Conservation (phyloP, 2,797 vertebrate species). For the Falco peregrinus region DNA sequence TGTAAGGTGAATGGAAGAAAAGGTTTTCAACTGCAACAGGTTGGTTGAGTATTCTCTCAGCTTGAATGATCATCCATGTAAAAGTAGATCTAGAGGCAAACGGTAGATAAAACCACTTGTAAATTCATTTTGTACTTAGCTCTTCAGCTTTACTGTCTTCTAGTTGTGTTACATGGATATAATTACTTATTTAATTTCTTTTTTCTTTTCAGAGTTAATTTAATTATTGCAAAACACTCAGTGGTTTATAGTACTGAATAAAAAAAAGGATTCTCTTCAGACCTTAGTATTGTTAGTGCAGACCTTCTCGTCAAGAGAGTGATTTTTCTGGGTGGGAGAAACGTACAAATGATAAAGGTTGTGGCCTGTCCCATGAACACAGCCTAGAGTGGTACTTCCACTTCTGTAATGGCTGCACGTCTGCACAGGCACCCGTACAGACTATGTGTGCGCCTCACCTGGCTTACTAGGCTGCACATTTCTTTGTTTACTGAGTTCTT, state of each 20-base stretch:
- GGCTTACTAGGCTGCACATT: not conserved
- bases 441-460: not conserved
- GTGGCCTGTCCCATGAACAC: not conserved
- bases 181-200: not conserved
- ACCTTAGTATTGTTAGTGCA: not conserved
- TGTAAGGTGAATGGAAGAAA: not conserved
- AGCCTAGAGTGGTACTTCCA: not conserved
- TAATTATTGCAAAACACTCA: not conserved
- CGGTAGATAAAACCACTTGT: not conserved
- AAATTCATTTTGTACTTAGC: not conserved
- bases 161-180: not conserved
- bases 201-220: not conserved
- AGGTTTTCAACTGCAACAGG: conserved; percentile 14
- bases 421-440: not conserved
- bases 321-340: not conserved
- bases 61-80: not conserved
- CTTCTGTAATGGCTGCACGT: not conserved
- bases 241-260: not conserved
- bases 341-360: fast-evolving
- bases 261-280: not conserved
- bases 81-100: not conserved
- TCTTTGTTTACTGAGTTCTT: not conserved
- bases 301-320: not conserved
- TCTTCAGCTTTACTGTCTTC: not conserved
- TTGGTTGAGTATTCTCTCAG: conserved; percentile 1